Conservation (phyloP, 2,888 invertebrate genomes). For the Sympetrum striolatum region DNA sequence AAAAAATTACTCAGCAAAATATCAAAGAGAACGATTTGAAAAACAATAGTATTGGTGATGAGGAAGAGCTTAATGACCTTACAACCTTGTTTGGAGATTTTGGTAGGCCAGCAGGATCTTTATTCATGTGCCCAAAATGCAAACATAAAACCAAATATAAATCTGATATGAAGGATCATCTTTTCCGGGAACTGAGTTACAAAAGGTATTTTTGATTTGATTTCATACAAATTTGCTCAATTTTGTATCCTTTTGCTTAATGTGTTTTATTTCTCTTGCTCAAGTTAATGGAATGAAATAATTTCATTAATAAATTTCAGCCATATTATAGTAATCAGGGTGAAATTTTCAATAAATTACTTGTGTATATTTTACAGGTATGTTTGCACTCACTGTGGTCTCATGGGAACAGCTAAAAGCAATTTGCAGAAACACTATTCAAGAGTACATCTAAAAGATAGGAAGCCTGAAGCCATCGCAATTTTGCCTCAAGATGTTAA, state of each 20-base stretch:
- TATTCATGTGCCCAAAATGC: slow-evolving; percentile 70
- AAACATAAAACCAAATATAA: slow-evolving; percentile 65
- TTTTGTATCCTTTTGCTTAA: too few relatives aligned
- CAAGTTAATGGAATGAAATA: too few relatives aligned
- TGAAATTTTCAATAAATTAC: background rate
- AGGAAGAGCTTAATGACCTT: background rate
- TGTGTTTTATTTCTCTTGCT: too few relatives aligned
- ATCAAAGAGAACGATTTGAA: background rate
- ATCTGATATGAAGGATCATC: slow-evolving; percentile 70
- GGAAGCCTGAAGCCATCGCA: slow-evolving; percentile 56
- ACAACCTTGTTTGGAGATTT: background rate
- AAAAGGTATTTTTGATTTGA: slow-evolving; percentile 64
- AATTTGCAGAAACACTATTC: slow-evolving; percentile 65
- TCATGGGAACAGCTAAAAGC: slow-evolving; percentile 65
- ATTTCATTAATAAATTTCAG: too few relatives aligned
- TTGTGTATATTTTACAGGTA: slow-evolving; percentile 61
- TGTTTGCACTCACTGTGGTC: slow-evolving; percentile 67
- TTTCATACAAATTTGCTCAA: too few relatives aligned
- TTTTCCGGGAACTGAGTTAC: slow-evolving; percentile 72
- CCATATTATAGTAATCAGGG: too few relatives aligned
- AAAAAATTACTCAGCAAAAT: background rate
- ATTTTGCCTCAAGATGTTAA: slow-evolving; percentile 59
- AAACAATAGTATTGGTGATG: background rate
- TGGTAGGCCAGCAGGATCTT: slow-evolving; percentile 57
- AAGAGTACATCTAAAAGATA: slow-evolving; percentile 60